Evolutionary conservation across 2,888 invertebrate genomes (phyloP), one percentile per base, ranked within the genome.

Genomic region (Pollenia angustigena): DNA sequence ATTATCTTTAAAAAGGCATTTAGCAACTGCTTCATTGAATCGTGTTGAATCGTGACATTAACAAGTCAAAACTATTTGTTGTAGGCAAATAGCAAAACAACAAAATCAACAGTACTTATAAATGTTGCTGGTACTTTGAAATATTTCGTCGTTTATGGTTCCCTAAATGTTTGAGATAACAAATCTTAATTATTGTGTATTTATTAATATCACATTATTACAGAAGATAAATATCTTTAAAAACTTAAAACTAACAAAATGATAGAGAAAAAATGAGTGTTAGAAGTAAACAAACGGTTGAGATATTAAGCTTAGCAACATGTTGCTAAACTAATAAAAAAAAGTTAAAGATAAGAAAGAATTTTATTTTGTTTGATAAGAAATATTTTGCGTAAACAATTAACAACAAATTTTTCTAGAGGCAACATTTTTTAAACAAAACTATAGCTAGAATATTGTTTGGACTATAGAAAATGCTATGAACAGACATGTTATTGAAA

Each of bases 1-100:
- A 14, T 42, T 40, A 46, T 32, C 32, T 56, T 54, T 8, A 56
- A 76, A 83, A 78, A 64, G 58, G 42, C 58, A 58, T 42, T 81
- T 52, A 72, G 66, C 62, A 78, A 81, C 78, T 79, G 81, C 81
- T 85, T 72, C 78, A 79, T 56, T 81, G 86, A 58, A 40, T 71
- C 69, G 56, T 84, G 75, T 81, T 58, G 76, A 83, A 84, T 87
- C 86, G 86, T 87, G 86, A 87, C 81, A 87, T 84, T 84, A 87
- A 84, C 86, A 83, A 87, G 86, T 84, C 80, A 82, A 82, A 82
- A 87, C 84, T 84, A 84, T 85, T 85, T 85, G 81, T 85, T 81
- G 56, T 18, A 72, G 85, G 78, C 78, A 72, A 78, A 72, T 79
- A 68, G 18, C 32, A 16, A 12, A 66, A 81, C 32, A 52, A 68